Evolutionary conservation across 2,113 vertebrate species (phyloP).

Genomic region (Spheniscus mendiculus): DNA sequence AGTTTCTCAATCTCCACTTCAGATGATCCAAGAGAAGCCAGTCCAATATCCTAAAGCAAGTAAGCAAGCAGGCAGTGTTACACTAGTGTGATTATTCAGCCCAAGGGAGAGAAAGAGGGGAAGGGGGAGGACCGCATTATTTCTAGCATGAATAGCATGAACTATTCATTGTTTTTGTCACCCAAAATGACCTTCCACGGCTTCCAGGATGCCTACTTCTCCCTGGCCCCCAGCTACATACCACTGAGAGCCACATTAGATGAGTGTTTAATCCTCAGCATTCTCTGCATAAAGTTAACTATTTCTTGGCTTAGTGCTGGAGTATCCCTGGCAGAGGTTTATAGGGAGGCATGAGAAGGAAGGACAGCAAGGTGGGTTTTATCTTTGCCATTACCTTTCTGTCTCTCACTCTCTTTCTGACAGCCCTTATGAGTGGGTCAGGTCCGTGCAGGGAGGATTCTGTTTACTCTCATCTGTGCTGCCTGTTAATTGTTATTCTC

Average conservation of each 20-base stretch:
- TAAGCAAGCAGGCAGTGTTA: conserved; percentile 31
- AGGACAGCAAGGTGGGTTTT: neutral
- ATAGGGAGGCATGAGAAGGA: neutral
- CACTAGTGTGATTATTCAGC: conserved; percentile 51
- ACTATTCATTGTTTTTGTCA: conserved; percentile 62
- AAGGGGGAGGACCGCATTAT: conserved; percentile 16
- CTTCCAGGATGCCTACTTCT: conserved; percentile 68
- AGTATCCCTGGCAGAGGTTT: neutral
- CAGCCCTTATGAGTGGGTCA: neutral
- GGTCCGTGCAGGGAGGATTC: neutral
- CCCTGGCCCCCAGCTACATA: conserved; percentile 43
- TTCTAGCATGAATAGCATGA: conserved; percentile 64
- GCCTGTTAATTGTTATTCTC: neutral
- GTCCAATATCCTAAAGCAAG: conserved; percentile 81
- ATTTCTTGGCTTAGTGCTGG: neutral
- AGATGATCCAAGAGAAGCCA: conserved; percentile 85
- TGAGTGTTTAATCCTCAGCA: neutral
- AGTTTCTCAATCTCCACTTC: conserved; percentile 89
- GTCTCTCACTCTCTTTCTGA: neutral
- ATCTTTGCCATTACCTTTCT: neutral
- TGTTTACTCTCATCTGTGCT: neutral
- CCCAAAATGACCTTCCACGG: conserved; percentile 56
- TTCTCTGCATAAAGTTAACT: conserved; percentile 34
- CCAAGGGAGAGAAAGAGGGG: conserved; percentile 49
- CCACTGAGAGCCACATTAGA: conserved; percentile 32